Evolutionary conservation across 2,797 vertebrate species (phyloP).

Genomic region (Helarctos malayanus): DNA sequence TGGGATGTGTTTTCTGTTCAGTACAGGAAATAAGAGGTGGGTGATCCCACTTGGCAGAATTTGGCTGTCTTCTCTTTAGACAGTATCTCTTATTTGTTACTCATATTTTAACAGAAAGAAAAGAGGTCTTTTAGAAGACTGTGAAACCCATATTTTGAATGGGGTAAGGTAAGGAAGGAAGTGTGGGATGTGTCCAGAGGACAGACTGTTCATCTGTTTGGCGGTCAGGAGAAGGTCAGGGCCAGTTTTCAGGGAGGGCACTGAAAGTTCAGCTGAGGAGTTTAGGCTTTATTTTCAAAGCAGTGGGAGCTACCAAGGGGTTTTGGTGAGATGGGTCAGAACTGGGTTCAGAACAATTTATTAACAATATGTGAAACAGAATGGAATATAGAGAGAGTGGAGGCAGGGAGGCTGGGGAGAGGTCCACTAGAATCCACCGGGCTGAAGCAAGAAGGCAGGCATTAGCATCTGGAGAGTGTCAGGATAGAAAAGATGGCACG

Average conservation of each 20-base stretch:
- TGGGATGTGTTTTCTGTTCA: constrained; percentile 54
- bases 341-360: not conserved
- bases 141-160: not conserved
- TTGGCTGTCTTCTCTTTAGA: constrained; percentile 34
- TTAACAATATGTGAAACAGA: not conserved
- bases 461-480: not conserved
- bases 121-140: constrained; percentile 45
- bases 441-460: not conserved
- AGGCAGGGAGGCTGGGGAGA: not conserved
- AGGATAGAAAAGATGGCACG: not conserved
- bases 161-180: not conserved
- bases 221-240: not conserved
- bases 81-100: constrained; percentile 19
- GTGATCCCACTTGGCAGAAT: constrained; percentile 61
- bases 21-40: constrained; percentile 44
- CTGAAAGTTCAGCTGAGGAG: not conserved
- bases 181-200: not conserved
- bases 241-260: not conserved
- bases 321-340: not conserved
- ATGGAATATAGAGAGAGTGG: not conserved
- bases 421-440: not conserved
- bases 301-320: not conserved
- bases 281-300: not conserved
- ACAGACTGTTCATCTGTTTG: not conserved
- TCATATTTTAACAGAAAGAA: constrained; percentile 44